A percentile compares a stretch with the other conserved stretches of the same genome.
These are phyloP conservation scores for Pteruthius melanotis DNA, from an alignment of 2,113 vertebrate genomes.

Conservation along the genomic window DNA sequence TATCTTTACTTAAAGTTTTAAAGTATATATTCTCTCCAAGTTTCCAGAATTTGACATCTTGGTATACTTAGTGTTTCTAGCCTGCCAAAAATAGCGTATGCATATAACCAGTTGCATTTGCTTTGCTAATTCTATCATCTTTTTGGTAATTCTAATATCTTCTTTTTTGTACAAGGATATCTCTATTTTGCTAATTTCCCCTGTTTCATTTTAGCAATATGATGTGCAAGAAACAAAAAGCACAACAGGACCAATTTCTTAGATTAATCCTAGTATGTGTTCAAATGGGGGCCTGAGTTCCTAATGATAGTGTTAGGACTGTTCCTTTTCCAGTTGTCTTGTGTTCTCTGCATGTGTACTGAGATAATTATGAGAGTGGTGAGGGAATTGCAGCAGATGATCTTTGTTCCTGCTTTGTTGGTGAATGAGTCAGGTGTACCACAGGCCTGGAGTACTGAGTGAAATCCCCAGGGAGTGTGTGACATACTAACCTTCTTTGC, in stretches of 20 bases:
- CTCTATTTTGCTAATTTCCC: neutral
- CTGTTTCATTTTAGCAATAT: neutral
- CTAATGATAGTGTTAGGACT: neutral
- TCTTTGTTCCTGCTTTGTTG: neutral
- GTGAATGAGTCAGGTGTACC: neutral
- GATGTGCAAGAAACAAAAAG: neutral
- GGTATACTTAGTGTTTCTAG: neutral
- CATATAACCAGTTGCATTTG: neutral
- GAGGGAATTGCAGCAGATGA: neutral
- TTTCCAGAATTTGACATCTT: neutral
- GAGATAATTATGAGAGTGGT: neutral
- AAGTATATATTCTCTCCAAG: neutral
- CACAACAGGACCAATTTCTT: neutral
- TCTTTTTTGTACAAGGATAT: neutral
- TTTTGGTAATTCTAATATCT: neutral
- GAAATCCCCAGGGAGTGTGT: neutral
- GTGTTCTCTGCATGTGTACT: neutral
- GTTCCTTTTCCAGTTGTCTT: neutral
- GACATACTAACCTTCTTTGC: neutral
- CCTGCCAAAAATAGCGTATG: neutral
- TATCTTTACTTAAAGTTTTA: neutral
- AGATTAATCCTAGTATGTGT: neutral
- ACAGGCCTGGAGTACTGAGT: neutral
- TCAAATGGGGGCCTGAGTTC: neutral
- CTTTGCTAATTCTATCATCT: neutral